phyloP scores from a whole-genome alignment of 2,113 vertebrate species.

The Aspiorhynchus laticeps region DNA sequence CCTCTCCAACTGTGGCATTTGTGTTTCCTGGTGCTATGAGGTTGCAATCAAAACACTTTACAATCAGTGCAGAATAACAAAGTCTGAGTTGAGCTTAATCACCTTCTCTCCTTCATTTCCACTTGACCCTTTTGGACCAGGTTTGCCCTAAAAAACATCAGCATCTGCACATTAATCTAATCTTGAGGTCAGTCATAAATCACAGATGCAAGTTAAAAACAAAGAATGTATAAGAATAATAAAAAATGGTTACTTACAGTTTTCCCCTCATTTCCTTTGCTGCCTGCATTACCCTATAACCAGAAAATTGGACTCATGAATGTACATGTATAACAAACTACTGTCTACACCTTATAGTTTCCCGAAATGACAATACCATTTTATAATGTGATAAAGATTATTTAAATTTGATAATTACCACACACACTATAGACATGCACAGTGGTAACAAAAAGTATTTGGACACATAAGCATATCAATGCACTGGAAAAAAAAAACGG shows the following conservation, averaged over 20 bases:
- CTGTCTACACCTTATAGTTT: neutral
- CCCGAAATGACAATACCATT: neutral
- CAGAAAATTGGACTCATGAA: neutral
- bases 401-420: too few relatives aligned
- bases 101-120: slow-evolving; percentile 85
- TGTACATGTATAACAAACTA: neutral
- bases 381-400: neutral
- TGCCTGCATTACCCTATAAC: slow-evolving; percentile 81
- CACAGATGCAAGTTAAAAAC: slow-evolving; percentile 25
- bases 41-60: neutral
- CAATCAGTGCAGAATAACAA: neutral
- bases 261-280: slow-evolving; percentile 77
- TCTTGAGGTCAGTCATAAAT: neutral
- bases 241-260: slow-evolving; percentile 74
- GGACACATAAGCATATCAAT: neutral
- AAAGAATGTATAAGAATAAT: neutral
- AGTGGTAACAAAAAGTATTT: neutral
- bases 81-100: slow-evolving; percentile 41
- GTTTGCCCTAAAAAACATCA: slow-evolving; percentile 64
- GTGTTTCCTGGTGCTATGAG: neutral
- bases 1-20: neutral
- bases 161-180: slow-evolving; percentile 30
- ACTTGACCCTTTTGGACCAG: slow-evolving; percentile 74
- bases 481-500: neutral
- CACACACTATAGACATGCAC: neutral